A percentile compares a stretch with the other conserved stretches of the same genome.
Evolutionary conservation across 2,113 vertebrate species (phyloP).

Genomic region (Clarias magur): DNA sequence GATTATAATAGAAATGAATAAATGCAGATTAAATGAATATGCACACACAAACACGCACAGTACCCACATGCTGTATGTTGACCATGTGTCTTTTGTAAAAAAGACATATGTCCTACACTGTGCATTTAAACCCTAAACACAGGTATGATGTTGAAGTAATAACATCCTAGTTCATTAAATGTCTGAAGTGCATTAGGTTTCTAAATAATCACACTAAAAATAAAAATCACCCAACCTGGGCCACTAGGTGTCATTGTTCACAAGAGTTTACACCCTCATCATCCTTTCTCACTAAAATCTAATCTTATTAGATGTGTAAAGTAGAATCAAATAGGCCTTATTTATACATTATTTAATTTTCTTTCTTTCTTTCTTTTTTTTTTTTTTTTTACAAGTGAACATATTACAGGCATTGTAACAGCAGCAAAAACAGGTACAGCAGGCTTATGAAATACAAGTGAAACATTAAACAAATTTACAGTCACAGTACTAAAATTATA

Average conservation of each 20-base stretch:
- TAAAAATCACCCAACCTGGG: neutral
- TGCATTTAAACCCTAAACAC: neutral
- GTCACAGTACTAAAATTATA: too few species aligned
- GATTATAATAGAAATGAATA: neutral
- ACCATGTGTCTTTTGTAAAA: neutral
- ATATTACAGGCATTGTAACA: too few species aligned
- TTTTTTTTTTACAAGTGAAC: too few species aligned
- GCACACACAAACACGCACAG: conserved; percentile 9
- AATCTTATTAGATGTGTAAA: neutral
- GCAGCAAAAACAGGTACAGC: too few species aligned
- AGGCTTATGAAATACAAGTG: too few species aligned
- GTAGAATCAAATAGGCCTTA: neutral
- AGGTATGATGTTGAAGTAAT: neutral
- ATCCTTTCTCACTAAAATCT: neutral
- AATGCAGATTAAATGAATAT: neutral
- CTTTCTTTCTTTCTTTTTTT: too few species aligned
- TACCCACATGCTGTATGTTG: neutral
- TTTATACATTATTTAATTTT: neutral
- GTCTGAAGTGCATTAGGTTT: neutral
- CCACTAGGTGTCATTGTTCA: neutral
- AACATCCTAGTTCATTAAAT: neutral
- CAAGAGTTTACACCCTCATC: neutral
- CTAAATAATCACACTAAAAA: neutral
- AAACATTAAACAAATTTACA: too few species aligned
- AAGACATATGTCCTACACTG: neutral